Percentiles rank a stretch among this genome's conserved stretches.
phyloP scores from a whole-genome alignment of 2,888 invertebrate species.

The Cylloceria caligata region DNA sequence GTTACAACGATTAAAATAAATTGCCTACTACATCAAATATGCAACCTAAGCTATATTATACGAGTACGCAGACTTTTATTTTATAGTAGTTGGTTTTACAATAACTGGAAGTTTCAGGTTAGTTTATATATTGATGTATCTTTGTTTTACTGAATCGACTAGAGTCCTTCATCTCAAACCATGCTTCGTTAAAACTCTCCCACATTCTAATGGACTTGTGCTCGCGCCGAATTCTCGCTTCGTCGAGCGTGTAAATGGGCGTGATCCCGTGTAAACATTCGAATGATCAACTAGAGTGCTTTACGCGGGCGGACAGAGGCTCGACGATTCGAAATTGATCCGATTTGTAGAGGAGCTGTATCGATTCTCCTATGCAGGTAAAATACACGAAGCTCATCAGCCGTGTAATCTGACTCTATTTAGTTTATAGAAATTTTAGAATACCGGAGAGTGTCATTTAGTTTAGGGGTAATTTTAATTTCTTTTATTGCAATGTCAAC shows the following conservation, averaged over 20 bases:
- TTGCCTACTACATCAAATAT: background rate
- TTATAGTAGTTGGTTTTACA: conserved; percentile 1
- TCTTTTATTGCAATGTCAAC: background rate
- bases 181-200: conserved; percentile 46
- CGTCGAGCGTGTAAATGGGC: conserved; percentile 60
- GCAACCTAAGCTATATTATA: no score
- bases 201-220: conserved; percentile 37
- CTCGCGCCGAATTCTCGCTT: conserved; percentile 57
- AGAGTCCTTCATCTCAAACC: background rate
- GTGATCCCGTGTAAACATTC: conserved; percentile 56
- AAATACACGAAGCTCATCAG: background rate
- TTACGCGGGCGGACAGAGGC: conserved; percentile 12
- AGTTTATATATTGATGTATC: background rate
- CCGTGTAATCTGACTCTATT: background rate
- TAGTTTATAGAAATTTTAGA: conserved; percentile 8
- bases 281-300: conserved; percentile 32
- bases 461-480: background rate
- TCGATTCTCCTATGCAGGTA: background rate
- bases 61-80: no score
- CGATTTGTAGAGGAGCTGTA: background rate
- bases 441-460: background rate
- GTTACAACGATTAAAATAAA: background rate
- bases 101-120: conserved; percentile 1
- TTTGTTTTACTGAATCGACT: conserved; percentile 7
- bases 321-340: conserved; percentile 47